phyloP scores from a whole-genome alignment of 2,797 vertebrate genomes.

The Phoebastria nigripes region DNA sequence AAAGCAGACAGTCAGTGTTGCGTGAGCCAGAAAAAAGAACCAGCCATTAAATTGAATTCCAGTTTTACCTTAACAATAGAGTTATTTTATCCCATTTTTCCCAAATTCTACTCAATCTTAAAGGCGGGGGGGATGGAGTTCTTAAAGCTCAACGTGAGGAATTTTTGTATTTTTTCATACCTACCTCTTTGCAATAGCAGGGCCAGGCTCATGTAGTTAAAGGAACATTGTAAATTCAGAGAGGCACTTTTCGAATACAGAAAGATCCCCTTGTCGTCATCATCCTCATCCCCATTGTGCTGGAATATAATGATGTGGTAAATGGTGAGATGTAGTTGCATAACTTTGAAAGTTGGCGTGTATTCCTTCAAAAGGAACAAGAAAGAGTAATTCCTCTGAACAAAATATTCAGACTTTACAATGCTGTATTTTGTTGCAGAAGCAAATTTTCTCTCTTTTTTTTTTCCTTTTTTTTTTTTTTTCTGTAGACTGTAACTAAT shows the following conservation, averaged over 20 bases:
- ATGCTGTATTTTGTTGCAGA: neutral
- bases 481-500: neutral
- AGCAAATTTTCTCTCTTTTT: neutral
- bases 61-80: neutral
- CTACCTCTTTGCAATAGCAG: neutral
- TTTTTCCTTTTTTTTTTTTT: fast-evolving
- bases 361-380: neutral
- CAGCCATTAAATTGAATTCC: neutral
- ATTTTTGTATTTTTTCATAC: neutral
- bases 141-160: neutral
- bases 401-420: neutral
- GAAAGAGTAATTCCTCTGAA: neutral
- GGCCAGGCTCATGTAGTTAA: neutral
- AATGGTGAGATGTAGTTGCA: neutral
- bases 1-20: neutral
- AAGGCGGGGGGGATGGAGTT: neutral
- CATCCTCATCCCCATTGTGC: neutral
- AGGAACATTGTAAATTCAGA: neutral
- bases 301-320: neutral
- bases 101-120: neutral
- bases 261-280: neutral
- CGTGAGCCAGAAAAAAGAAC: neutral
- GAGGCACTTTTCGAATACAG: neutral
- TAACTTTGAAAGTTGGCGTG: neutral
- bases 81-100: neutral